Conservation (phyloP, 2,888 invertebrate species). For the Saturnia japonica region DNA sequence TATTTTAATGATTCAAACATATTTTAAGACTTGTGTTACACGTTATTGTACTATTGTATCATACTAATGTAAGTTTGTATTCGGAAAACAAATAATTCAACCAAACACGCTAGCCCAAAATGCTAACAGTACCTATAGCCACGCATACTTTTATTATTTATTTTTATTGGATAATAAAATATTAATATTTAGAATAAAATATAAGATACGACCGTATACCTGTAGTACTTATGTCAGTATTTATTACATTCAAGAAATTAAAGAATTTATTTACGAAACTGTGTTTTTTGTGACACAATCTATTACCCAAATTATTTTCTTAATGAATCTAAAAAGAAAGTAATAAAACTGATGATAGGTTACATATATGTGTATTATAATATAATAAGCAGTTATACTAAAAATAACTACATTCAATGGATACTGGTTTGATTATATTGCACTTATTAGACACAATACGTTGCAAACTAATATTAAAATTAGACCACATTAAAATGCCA, state of each 20-base stretch:
- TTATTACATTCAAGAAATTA: background rate
- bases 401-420: background rate
- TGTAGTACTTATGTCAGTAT: background rate
- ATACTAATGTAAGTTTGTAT: too few relatives aligned
- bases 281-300: constrained; percentile 17
- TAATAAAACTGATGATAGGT: constrained; percentile 29
- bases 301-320: constrained; percentile 27
- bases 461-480: constrained; percentile 29
- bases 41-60: too few relatives aligned
- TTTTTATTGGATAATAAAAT: background rate
- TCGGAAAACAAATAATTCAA: too few relatives aligned
- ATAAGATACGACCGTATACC: background rate
- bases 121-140: too few relatives aligned
- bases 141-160: background rate
- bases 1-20: too few relatives aligned
- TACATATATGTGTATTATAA: background rate
- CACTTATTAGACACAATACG: constrained; percentile 7
- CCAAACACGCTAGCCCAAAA: too few relatives aligned
- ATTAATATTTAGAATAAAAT: background rate
- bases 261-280: background rate
- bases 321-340: constrained; percentile 24
- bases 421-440: background rate
- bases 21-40: too few relatives aligned
- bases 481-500: background rate
- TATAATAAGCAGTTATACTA: background rate